phyloP scores from a whole-genome alignment of 2,797 vertebrate genomes.

The Coregonus suidteri region DNA sequence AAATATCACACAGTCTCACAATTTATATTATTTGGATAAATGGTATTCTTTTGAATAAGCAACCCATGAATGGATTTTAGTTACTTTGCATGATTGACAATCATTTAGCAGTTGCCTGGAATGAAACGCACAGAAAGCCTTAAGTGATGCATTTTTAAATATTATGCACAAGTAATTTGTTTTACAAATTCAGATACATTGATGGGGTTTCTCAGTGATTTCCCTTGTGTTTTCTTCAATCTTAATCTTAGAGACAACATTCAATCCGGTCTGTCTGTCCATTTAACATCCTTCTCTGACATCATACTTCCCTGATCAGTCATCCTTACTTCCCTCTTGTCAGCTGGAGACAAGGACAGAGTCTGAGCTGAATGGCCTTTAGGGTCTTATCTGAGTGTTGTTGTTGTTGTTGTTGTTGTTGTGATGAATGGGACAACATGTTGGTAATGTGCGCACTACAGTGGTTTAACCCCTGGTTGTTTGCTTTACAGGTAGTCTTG shows the following conservation, averaged over 20 bases:
- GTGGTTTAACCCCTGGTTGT: background rate
- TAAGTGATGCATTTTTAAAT: background rate
- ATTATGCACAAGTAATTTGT: background rate
- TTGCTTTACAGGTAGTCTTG: background rate
- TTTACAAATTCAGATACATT: background rate
- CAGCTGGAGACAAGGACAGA: background rate
- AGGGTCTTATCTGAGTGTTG: background rate
- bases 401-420: background rate
- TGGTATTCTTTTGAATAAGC: background rate
- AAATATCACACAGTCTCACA: background rate
- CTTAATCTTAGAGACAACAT: background rate
- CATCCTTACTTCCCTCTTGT: slow-evolving; percentile 1
- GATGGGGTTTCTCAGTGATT: background rate
- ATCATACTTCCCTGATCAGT: background rate
- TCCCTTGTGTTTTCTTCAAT: background rate
- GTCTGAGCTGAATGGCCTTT: background rate
- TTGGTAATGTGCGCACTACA: background rate
- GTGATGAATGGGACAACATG: background rate
- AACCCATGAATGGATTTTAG: background rate
- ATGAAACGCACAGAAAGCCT: background rate
- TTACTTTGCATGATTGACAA: background rate
- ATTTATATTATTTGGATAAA: background rate
- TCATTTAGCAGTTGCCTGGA: background rate
- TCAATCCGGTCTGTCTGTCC: background rate
- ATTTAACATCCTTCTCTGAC: background rate